Conservation (phyloP, 1,140 invertebrate species). For the Gonioctena quinquepunctata region DNA sequence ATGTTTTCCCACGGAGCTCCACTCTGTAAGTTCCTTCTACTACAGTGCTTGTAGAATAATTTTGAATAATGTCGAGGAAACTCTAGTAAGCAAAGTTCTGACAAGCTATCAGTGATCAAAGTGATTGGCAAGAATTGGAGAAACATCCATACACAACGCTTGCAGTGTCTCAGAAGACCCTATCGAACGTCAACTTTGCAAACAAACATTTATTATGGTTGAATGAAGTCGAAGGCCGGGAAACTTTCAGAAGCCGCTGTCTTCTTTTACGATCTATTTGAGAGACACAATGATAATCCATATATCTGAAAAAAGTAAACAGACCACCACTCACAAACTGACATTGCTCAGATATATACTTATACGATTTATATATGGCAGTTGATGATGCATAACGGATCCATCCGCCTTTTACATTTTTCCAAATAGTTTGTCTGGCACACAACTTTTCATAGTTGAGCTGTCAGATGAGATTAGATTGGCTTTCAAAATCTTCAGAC, state of each 20-base stretch:
- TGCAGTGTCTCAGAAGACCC: too few species aligned
- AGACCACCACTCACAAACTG: neutral
- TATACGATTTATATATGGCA: neutral
- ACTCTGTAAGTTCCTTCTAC: too few species aligned
- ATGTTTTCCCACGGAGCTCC: too few species aligned
- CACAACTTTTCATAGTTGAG: neutral
- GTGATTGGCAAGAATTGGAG: too few species aligned
- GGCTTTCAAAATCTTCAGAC: neutral
- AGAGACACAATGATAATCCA: neutral
- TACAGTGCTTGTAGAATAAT: too few species aligned
- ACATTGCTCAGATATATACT: neutral
- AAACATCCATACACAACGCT: too few species aligned
- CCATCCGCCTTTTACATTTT: neutral
- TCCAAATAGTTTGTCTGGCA: neutral
- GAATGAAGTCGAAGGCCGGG: neutral
- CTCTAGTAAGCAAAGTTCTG: too few species aligned
- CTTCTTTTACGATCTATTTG: too few species aligned
- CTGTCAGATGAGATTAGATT: neutral
- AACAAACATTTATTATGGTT: neutral
- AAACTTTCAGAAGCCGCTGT: neutral
- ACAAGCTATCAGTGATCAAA: too few species aligned
- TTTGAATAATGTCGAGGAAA: too few species aligned
- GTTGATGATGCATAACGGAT: neutral
- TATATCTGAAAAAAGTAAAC: neutral
- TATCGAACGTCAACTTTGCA: neutral